Evolutionary conservation across 2,797 vertebrate genomes (phyloP), one percentile per base, ranked within the genome.

Genomic region (Falco peregrinus): DNA sequence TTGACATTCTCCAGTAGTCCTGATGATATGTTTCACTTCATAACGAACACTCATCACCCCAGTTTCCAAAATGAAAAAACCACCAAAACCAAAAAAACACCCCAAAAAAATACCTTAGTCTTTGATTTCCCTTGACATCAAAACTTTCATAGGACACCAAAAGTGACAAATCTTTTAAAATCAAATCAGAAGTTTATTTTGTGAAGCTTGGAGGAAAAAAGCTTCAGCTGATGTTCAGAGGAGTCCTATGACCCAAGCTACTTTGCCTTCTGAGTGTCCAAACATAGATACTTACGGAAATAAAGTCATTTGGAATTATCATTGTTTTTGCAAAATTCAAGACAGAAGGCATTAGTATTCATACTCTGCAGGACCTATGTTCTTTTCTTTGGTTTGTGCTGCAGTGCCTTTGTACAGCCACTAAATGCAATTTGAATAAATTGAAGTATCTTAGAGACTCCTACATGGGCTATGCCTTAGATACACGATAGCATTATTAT

Each of bases 91-190:
- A 39, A 50, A 1, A 7, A 56, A 41, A 5, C 19, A 33, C 10
- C 10, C 10, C 22, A 37, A 53, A 51, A 71, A 67, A 8, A 0
- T 0, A 11, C 16, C 2, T 0, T 59, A 60, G 26, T 39, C 67
- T 63, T 71, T 45, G 43, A 84, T 84, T 88, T 13, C 2, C n/a
- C 16, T 57, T 74, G 64, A 77, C 61, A 41, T 56, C n/a, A 71
- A 26, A 84, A 89, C 9, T 54, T 89, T 80, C 20, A 26, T 2
- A 82, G 48, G 43, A 16, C 37, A 50, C 29, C 47, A 53, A 79
- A 89, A 92, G 16, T 43, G 53, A 57, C n/a, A 54, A 7, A 8
- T 81, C 22, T 31, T 35, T 10, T 78, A 90, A 86, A 88, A 81
- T 57, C 8, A 71, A 75, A 75, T 61, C 15, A n/a, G 47, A 86